Conservation (phyloP, 2,113 vertebrate species). For the Heterotis niloticus region DNA sequence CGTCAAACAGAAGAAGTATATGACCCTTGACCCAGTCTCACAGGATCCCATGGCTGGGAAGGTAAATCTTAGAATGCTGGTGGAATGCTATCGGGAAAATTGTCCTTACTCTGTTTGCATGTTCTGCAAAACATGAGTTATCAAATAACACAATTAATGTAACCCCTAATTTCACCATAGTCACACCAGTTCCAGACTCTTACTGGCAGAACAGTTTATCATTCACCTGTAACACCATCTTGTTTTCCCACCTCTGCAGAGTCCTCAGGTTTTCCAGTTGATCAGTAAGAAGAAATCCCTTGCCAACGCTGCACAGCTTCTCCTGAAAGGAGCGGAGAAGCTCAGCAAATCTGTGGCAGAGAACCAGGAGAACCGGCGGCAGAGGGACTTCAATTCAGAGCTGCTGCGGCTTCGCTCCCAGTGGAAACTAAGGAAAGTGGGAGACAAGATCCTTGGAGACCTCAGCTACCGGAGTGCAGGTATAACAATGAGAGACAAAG, state of each 20-base stretch:
- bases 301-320: slow-evolving; percentile 86
- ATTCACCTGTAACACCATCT: neutral
- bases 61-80: slow-evolving; percentile 39
- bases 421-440: slow-evolving; percentile 96
- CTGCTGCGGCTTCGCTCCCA: slow-evolving; percentile 88
- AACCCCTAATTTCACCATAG: neutral
- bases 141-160: neutral
- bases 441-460: slow-evolving; percentile 96
- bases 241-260: slow-evolving; percentile 53
- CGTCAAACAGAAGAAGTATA: slow-evolving; percentile 94
- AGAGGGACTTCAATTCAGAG: slow-evolving; percentile 94
- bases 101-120: neutral
- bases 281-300: slow-evolving; percentile 94
- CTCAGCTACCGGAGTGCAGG: slow-evolving; percentile 96
- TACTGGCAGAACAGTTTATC: neutral
- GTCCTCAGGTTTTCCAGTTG: slow-evolving; percentile 84
- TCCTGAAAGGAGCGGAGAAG: slow-evolving; percentile 89
- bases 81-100: neutral
- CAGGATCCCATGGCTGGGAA: slow-evolving; percentile 71
- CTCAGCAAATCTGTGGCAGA: slow-evolving; percentile 87
- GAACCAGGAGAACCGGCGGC: slow-evolving; percentile 88
- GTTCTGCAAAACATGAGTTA: neutral
- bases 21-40: slow-evolving; percentile 91
- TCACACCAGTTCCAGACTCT: neutral
- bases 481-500: slow-evolving; percentile 37